Evolutionary conservation across 1,140 invertebrate species (phyloP).

Genomic region (Zophobas morio): DNA sequence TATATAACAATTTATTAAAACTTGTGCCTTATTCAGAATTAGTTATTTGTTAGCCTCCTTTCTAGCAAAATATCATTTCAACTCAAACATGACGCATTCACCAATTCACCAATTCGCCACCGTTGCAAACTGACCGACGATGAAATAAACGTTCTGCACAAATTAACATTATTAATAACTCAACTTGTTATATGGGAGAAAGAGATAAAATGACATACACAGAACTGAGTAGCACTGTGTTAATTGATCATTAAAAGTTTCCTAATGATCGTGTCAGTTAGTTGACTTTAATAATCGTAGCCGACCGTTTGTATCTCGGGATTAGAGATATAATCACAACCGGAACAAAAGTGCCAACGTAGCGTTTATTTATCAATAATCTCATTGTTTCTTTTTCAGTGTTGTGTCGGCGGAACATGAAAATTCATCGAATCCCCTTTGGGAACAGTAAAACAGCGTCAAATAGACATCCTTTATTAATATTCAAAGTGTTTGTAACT

Average conservation of each 20-base stretch:
- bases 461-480: constrained; percentile 50
- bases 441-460: constrained; percentile 32
- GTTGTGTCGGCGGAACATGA: constrained; percentile 1
- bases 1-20: too few relatives aligned
- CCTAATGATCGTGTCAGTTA: constrained; percentile 31
- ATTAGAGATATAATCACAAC: constrained; percentile 21
- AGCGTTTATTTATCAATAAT: constrained; percentile 8
- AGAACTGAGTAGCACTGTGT: constrained; percentile 5
- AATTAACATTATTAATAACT: background rate
- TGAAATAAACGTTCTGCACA: too few relatives aligned
- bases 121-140: too few relatives aligned
- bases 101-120: too few relatives aligned
- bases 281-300: constrained; percentile 33
- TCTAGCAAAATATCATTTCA: too few relatives aligned
- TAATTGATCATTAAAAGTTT: constrained; percentile 48
- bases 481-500: constrained; percentile 51
- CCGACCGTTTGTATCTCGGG: background rate
- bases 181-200: background rate
- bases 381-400: constrained; percentile 7
- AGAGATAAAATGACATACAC: constrained; percentile 31
- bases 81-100: too few relatives aligned
- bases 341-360: background rate
- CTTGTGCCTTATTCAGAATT: too few relatives aligned
- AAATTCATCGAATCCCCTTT: constrained; percentile 5
- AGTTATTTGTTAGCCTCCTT: too few relatives aligned